Conservation (phyloP, 2,888 invertebrate genomes). For the Cinara cedri region DNA sequence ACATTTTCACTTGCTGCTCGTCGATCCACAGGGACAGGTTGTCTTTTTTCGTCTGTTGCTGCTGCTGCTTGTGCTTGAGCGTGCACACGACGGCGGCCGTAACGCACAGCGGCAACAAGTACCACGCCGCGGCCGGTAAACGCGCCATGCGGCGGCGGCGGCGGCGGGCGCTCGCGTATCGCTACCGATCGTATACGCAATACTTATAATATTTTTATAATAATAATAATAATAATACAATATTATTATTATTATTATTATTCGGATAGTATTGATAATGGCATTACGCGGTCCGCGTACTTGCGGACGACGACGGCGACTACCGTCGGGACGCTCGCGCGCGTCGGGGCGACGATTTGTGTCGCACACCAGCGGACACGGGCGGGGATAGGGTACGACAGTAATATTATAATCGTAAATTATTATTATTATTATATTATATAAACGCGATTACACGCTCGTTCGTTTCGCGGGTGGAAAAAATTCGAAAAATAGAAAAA, state of each 20-base stretch:
- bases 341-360: background rate
- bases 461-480: too few species aligned
- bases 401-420: too few species aligned
- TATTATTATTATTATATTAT: too few species aligned
- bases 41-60: constrained; percentile 62
- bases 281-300: background rate
- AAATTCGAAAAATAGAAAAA: too few species aligned
- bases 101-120: constrained; percentile 36
- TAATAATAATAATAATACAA: too few species aligned
- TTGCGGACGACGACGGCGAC: background rate
- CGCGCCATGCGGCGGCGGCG: constrained; percentile 37
- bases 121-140: constrained; percentile 42
- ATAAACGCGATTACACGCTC: too few species aligned
- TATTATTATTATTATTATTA: background rate
- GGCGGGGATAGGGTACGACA: background rate
- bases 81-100: constrained; percentile 20
- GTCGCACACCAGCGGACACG: background rate
- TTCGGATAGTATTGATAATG: background rate
- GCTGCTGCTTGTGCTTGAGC: constrained; percentile 37
- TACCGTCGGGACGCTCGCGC: background rate
- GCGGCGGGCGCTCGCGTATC: constrained; percentile 20
- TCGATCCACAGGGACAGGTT: constrained; percentile 89
- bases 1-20: constrained; percentile 87
- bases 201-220: background rate
- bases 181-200: background rate